Evolutionary conservation across 2,113 vertebrate species (phyloP).

Genomic region (Procavia capensis): DNA sequence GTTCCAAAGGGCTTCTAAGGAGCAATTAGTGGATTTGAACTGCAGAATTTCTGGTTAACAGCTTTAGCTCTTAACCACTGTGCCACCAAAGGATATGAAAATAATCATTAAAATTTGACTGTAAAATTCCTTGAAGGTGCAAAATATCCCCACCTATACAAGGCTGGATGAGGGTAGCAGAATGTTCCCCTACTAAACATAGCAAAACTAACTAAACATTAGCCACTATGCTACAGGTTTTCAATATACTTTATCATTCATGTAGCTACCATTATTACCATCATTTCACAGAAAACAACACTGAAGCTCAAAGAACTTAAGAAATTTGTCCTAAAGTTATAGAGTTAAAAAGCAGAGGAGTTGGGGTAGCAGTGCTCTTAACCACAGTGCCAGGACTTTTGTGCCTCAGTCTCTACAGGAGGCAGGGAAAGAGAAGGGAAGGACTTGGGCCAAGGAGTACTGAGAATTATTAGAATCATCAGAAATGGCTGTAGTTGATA

Average conservation of each 20-base stretch:
- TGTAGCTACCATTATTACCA: not conserved
- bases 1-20: no score
- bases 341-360: not conserved
- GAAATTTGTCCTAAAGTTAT: not conserved
- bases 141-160: conserved; percentile 38
- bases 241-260: not conserved
- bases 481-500: not conserved
- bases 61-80: no score
- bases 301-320: not conserved
- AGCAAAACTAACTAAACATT: not conserved
- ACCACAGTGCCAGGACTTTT: not conserved
- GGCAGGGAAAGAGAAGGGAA: not conserved
- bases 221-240: conserved; percentile 18
- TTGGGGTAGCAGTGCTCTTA: not conserved
- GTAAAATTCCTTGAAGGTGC: not conserved
- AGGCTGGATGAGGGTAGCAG: not conserved
- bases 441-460: not conserved
- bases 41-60: no score
- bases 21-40: no score
- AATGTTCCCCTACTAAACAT: not conserved
- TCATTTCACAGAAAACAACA: conserved; percentile 32
- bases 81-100: not conserved
- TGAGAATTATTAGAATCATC: conserved; percentile 35
- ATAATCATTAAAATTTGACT: conserved; percentile 36
- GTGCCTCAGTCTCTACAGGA: not conserved